Percentiles rank a stretch among this genome's conserved stretches.
These are phyloP conservation scores for Sphenodon punctatus DNA, from an alignment of 2,797 vertebrate genomes.

Conservation along the genomic window DNA sequence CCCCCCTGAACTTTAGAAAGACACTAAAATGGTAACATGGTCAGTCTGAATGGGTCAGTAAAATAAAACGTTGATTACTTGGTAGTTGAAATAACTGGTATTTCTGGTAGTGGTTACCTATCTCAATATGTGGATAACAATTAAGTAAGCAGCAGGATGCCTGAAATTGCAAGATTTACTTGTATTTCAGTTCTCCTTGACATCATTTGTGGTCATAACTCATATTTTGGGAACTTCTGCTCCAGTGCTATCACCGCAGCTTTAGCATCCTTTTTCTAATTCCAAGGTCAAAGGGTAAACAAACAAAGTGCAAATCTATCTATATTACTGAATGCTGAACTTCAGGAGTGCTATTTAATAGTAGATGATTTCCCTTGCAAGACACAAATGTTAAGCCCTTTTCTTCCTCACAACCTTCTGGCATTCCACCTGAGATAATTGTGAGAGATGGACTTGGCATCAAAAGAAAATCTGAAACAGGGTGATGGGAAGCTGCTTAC, in stretches of 20 bases:
- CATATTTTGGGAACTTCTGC: no score
- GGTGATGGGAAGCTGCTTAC: conserved; percentile 50
- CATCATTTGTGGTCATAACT: no score
- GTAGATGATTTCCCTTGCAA: conserved; percentile 51
- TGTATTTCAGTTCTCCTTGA: no score
- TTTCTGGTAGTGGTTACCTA: no score
- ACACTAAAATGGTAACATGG: no score
- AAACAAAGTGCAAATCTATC: conserved; percentile 3
- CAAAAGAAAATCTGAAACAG: conserved; percentile 65
- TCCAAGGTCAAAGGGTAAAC: conserved; percentile 37
- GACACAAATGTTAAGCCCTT: conserved; percentile 43
- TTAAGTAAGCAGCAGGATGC: no score
- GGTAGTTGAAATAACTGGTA: no score
- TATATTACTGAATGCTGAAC: conserved; percentile 18
- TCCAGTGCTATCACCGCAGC: neutral
- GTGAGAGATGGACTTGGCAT: conserved; percentile 61
- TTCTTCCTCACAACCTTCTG: conserved; percentile 8
- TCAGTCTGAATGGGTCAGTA: no score
- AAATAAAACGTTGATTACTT: no score
- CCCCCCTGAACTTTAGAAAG: no score
- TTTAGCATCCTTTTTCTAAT: conserved; percentile 44
- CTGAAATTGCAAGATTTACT: no score
- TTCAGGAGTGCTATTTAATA: conserved; percentile 47
- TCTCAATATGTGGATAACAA: no score
- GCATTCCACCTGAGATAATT: conserved; percentile 71